A percentile compares a stretch with the other conserved stretches of the same genome.
These are phyloP conservation scores for Sciurus niger DNA, from an alignment of 2,113 vertebrate genomes.

Conservation along the genomic window DNA sequence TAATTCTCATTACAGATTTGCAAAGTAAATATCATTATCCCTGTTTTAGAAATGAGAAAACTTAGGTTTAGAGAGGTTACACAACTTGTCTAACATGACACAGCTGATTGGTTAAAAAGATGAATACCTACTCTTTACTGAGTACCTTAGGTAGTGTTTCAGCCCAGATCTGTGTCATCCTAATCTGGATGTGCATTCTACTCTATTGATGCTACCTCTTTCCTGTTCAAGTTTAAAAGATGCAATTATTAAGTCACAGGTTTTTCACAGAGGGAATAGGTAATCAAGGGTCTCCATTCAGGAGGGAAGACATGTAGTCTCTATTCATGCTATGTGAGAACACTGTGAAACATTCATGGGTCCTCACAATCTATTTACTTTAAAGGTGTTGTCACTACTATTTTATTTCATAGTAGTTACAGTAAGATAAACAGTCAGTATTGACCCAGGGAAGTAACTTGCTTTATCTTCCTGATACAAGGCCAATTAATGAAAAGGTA, in stretches of 20 bases:
- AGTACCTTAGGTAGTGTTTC: background rate
- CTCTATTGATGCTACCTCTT: background rate
- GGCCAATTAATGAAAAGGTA: conserved; percentile 53
- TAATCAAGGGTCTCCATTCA: background rate
- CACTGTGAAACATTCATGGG: background rate
- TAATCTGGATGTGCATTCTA: background rate
- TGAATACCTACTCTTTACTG: conserved; percentile 8
- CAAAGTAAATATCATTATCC: background rate
- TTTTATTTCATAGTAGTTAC: conserved; percentile 23
- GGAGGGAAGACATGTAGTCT: background rate
- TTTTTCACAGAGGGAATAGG: background rate
- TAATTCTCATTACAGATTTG: background rate
- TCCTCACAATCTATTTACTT: background rate
- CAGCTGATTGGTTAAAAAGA: background rate
- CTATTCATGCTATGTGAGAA: background rate
- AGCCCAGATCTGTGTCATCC: background rate
- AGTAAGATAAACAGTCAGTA: conserved; percentile 51
- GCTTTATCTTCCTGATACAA: conserved; percentile 34
- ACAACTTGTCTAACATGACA: conserved; percentile 9
- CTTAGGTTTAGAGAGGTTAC: conserved; percentile 2
- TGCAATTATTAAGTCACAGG: background rate
- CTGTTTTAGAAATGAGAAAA: conserved; percentile 24
- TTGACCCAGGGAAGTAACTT: conserved; percentile 50
- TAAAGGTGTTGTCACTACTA: background rate
- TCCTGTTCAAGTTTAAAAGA: background rate